Base-by-base conservation (phyloP, 1,140 invertebrate species). In the Adelges cooleyi region DNA sequence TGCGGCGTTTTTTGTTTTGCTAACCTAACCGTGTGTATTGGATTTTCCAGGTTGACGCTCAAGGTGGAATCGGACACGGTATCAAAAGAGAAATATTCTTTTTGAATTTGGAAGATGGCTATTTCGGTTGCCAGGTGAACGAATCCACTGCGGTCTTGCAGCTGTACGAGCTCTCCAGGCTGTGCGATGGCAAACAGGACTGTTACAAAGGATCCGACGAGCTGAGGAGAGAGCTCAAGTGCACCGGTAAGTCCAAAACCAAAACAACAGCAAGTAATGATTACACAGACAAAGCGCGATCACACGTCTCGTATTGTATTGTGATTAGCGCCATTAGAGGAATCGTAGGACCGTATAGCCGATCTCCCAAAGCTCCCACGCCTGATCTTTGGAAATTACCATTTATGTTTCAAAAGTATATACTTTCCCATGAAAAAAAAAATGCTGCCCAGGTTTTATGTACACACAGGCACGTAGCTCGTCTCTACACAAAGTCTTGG, bases 71-170 rank as follows among this genome's bases (percentile, higher is more conserved):
- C 80, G 84, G 86, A 76, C 84, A 84, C 80, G 87, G 84, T 79
- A 81, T 83, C 74, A 87, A 84, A 81, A 80, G 86, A 77, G 91
- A 95, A 82, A 86, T 95, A 77, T 95, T 96, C 80, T 92, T 95
- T 80, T 81, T 96, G 75, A 94, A 95, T 79, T 82, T 95, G 76
- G 92, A 95, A 82, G 91, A 95, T 80, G 92, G 92, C 71, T 95
- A 92, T 77, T 96, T 96, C 78, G 92, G 90, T 69, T 96, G 92
- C 79, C 92, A 96, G 82, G 90, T 95, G 67, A 96, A 96, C 80
- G 89, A 91, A 78, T 94, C 91, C 65, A 90, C 86, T 71, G 90
- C 95, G 77, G 86, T 95, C 72, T 80, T 96, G 73, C 91, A 95
- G 81, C 80, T 95, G 71, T 92, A 92, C 79, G 89, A 95, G 82